Conservation (phyloP, 2,888 invertebrate genomes). For the Hecatera dysodea region DNA sequence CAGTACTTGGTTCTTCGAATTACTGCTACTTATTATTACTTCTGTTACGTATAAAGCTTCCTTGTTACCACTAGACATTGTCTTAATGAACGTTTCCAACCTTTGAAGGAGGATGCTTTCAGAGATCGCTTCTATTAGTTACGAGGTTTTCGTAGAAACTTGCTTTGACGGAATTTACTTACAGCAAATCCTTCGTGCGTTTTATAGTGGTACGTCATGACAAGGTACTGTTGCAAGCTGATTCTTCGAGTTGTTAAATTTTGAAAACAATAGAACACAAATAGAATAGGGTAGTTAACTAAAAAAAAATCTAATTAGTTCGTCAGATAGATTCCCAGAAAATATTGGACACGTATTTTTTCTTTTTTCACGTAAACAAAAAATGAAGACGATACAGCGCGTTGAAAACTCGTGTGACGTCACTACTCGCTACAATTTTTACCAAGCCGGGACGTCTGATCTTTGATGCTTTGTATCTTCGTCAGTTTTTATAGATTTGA, state of each 20-base stretch:
- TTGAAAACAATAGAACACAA: not conserved
- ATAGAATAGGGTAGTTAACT: too few species aligned
- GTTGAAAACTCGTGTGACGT: too few species aligned
- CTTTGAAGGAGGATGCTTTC: not conserved
- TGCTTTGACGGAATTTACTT: not conserved
- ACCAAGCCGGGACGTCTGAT: too few species aligned
- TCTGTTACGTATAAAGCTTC: not conserved
- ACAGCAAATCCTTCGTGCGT: not conserved
- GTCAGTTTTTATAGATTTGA: too few species aligned
- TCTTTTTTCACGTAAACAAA: too few species aligned
- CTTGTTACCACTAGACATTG: not conserved
- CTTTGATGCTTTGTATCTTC: too few species aligned
- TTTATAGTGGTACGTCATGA: not conserved
- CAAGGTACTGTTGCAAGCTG: not conserved
- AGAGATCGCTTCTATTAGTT: not conserved
- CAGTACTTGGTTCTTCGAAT: not conserved
- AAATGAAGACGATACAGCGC: too few species aligned
- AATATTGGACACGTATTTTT: too few species aligned
- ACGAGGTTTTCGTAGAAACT: not conserved
- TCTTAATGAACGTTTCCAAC: not conserved
- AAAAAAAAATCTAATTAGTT: too few species aligned
- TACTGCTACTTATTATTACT: too few species aligned
- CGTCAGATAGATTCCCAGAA: too few species aligned
- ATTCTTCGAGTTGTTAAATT: not conserved
- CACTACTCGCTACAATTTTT: too few species aligned